Evolutionary conservation across 2,888 invertebrate genomes (phyloP).

Genomic region (Aethes cnicana): DNA sequence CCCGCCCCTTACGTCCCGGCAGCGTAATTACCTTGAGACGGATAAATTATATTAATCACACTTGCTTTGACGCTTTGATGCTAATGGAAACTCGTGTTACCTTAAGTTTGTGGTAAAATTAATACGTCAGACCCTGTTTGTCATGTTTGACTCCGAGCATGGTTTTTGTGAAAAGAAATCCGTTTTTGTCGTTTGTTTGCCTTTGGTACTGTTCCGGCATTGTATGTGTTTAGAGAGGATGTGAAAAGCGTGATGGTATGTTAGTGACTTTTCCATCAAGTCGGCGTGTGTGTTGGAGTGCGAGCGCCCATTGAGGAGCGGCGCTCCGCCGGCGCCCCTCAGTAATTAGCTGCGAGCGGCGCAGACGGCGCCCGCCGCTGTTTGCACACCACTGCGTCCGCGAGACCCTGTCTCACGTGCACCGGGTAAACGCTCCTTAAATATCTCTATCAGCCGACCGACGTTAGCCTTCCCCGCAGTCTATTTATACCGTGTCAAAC

Average conservation of each 20-base stretch:
- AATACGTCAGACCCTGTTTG: constrained; percentile 34
- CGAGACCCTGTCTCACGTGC: constrained; percentile 30
- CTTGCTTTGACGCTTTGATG: constrained; percentile 65
- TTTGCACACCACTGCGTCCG: constrained; percentile 48
- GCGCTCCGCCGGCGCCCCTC: constrained; percentile 39
- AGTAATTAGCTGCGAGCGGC: constrained; percentile 51
- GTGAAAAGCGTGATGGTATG: constrained; percentile 12
- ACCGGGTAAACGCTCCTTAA: constrained; percentile 36
- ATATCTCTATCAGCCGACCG: constrained; percentile 31
- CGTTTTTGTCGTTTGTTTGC: neutral
- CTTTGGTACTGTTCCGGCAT: neutral
- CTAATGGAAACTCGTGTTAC: constrained; percentile 63
- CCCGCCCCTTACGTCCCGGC: constrained; percentile 46
- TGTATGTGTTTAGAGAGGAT: neutral
- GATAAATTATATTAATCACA: constrained; percentile 74
- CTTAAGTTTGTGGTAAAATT: constrained; percentile 46
- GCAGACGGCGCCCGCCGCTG: constrained; percentile 41
- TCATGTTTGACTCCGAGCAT: constrained; percentile 3
- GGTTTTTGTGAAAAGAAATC: neutral
- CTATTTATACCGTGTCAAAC: constrained; percentile 12
- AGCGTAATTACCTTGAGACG: constrained; percentile 64
- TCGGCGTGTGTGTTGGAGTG: constrained; percentile 28
- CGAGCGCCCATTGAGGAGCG: constrained; percentile 30
- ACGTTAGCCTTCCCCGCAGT: neutral
- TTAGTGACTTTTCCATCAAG: constrained; percentile 31